Conservation (phyloP, 92 coral and sea anemone species). For the Paragorgia papillata region DNA sequence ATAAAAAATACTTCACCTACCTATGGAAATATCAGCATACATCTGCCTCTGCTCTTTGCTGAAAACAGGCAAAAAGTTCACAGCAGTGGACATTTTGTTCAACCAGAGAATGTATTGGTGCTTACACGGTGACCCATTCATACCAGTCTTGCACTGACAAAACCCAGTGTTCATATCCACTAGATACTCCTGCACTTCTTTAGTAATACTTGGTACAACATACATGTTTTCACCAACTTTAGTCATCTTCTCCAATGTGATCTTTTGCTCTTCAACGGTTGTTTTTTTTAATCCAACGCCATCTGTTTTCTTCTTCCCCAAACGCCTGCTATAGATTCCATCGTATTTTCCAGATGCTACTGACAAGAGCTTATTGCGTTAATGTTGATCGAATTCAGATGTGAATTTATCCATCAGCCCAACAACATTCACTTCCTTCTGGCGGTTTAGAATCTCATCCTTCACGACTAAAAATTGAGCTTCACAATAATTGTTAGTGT, state of each 20-base stretch:
- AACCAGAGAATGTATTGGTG: slow-evolving; percentile 21
- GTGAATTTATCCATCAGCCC: slow-evolving; percentile 12
- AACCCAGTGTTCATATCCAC: slow-evolving; percentile 31
- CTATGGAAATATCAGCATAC: slow-evolving; percentile 29
- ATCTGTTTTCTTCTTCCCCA: slow-evolving; percentile 19
- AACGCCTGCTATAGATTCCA: slow-evolving; percentile 27
- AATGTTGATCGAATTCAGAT: slow-evolving; percentile 5
- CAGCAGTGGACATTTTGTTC: slow-evolving; percentile 21
- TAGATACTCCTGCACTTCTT: slow-evolving; percentile 7
- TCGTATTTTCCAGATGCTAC: slow-evolving; percentile 19
- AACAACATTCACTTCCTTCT: slow-evolving; percentile 19
- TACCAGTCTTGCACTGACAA: slow-evolving; percentile 1
- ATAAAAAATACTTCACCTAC: no score
- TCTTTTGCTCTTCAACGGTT: slow-evolving; percentile 27
- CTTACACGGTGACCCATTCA: slow-evolving; percentile 30
- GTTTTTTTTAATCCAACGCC: slow-evolving; percentile 10
- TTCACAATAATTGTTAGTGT: slow-evolving; percentile 35
- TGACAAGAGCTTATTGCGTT: slow-evolving; percentile 15
- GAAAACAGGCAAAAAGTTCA: slow-evolving; percentile 16
- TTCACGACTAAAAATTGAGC: slow-evolving; percentile 9
- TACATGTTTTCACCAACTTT: slow-evolving; percentile 24
- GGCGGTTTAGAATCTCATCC: slow-evolving; percentile 31
- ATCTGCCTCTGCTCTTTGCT: slow-evolving; percentile 21
- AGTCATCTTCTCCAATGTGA: neutral
- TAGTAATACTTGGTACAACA: slow-evolving; percentile 1